Percentiles rank a stretch among this genome's conserved stretches.
phyloP scores from a whole-genome alignment of 2,113 vertebrate species.

The Neofelis nebulosa region DNA sequence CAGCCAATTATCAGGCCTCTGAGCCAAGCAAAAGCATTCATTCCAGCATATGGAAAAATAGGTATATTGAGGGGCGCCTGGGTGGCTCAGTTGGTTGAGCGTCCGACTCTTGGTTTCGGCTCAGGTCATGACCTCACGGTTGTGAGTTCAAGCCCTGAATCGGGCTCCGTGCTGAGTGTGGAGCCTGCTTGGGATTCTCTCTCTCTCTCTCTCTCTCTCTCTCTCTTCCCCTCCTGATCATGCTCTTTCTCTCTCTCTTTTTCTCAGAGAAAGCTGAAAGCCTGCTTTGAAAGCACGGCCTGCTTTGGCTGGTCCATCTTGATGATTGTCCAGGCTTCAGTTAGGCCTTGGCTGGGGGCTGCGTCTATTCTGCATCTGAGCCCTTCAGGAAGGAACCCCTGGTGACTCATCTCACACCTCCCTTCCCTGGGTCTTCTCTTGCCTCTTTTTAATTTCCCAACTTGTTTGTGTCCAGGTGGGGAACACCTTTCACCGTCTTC shows the following conservation, averaged over 20 bases:
- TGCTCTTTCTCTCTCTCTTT: too few species aligned
- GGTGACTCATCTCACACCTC: neutral
- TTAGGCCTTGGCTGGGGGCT: neutral
- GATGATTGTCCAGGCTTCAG: neutral
- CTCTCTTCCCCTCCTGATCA: too few species aligned
- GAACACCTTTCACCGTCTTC: neutral
- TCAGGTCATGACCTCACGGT: too few species aligned
- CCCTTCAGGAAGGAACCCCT: neutral
- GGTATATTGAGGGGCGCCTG: neutral
- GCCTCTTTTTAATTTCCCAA: neutral
- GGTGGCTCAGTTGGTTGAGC: too few species aligned
- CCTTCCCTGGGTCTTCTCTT: neutral
- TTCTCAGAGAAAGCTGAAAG: neutral
- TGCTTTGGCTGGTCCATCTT: neutral
- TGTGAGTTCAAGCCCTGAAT: too few species aligned
- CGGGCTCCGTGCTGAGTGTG: too few species aligned
- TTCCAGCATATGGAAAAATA: neutral
- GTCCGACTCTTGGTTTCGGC: too few species aligned
- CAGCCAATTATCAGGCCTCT: neutral
- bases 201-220: too few species aligned
- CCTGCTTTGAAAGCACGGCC: neutral
- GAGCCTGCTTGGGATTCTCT: too few species aligned
- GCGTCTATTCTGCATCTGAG: neutral
- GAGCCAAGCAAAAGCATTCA: neutral
- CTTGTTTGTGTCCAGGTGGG: neutral